Percentiles rank a stretch among this genome's conserved stretches.
Conservation (phyloP, 2,113 vertebrate genomes). For the Ammodytes dubius region DNA sequence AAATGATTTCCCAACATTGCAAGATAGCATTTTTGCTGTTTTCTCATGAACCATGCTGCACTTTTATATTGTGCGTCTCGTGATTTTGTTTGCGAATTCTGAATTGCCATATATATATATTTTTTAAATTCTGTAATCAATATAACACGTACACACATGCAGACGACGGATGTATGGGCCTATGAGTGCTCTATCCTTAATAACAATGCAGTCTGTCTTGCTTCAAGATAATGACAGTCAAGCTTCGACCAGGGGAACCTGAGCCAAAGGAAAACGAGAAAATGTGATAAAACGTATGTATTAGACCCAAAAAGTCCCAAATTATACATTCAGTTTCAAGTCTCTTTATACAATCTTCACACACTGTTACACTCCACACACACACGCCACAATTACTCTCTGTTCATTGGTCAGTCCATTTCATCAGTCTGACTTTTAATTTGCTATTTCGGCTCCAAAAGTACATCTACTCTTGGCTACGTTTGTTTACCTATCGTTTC, state of each 20-base stretch:
- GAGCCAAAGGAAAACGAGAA: neutral
- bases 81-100: neutral
- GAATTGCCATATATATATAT: neutral
- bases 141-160: neutral
- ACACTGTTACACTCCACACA: no score
- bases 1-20: neutral
- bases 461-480: no score
- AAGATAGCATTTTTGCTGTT: neutral
- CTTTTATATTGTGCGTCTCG: no score
- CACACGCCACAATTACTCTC: no score
- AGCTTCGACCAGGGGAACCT: neutral
- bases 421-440: no score
- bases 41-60: neutral
- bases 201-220: neutral
- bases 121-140: neutral
- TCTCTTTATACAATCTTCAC: no score
- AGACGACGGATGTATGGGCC: neutral
- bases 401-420: no score
- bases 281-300: neutral
- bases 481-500: no score
- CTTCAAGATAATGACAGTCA: conserved; percentile 28
- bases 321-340: no score
- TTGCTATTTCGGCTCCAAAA: no score
- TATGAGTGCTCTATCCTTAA: neutral
- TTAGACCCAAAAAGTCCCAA: neutral